phyloP scores from a whole-genome alignment of 2,888 invertebrate genomes.

The Nomada lathburiana region DNA sequence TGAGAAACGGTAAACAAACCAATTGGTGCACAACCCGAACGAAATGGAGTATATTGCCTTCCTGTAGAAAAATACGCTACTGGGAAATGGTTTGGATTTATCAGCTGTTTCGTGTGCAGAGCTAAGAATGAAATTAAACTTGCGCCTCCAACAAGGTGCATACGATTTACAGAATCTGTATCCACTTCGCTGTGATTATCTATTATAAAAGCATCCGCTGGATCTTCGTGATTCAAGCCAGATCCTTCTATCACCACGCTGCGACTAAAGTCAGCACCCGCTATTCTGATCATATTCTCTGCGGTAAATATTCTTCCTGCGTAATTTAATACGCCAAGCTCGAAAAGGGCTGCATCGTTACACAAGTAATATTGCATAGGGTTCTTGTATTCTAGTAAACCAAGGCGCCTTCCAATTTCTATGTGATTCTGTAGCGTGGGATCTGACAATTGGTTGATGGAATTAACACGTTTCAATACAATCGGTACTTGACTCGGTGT shows the following conservation, averaged over 20 bases:
- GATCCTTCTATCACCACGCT: slow-evolving; percentile 91
- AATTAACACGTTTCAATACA: slow-evolving; percentile 69
- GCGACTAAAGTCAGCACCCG: slow-evolving; percentile 92
- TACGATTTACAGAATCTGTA: slow-evolving; percentile 85
- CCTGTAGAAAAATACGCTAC: slow-evolving; percentile 90
- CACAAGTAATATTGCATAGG: slow-evolving; percentile 88
- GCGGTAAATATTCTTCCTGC: slow-evolving; percentile 84
- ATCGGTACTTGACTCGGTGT: slow-evolving; percentile 85
- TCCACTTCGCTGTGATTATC: slow-evolving; percentile 86
- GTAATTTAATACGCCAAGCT: slow-evolving; percentile 86
- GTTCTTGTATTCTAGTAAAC: slow-evolving; percentile 87
- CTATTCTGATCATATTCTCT: slow-evolving; percentile 87
- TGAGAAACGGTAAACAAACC: slow-evolving; percentile 90
- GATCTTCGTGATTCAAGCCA: slow-evolving; percentile 87
- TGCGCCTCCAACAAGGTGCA: slow-evolving; percentile 91
- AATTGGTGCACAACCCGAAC: slow-evolving; percentile 78
- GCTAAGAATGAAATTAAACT: slow-evolving; percentile 91
- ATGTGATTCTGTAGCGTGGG: slow-evolving; percentile 83
- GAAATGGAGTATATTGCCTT: slow-evolving; percentile 87
- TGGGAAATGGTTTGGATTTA: slow-evolving; percentile 88
- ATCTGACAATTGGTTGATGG: slow-evolving; percentile 38
- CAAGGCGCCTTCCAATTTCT: slow-evolving; percentile 85
- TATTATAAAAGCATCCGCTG: slow-evolving; percentile 87
- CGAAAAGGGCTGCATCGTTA: slow-evolving; percentile 90
- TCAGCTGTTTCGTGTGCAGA: slow-evolving; percentile 89